Base-by-base conservation (phyloP, 2,797 vertebrate species). In the Gorsachius magnificus region DNA sequence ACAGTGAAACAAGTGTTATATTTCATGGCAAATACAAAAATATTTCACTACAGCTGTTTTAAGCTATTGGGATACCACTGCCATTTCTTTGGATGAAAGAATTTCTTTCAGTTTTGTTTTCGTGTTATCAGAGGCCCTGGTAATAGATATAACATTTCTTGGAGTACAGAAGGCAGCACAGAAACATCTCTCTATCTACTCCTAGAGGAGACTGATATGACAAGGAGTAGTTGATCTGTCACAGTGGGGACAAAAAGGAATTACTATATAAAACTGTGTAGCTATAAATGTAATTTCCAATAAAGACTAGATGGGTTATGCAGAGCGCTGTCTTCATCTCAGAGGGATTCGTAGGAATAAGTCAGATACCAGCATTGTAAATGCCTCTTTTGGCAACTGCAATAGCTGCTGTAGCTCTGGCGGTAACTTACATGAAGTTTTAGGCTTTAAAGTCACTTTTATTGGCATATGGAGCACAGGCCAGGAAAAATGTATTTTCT, bases 251-350 rank as follows among this genome's bases (percentile, higher is more conserved):
- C 74, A 68, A 91, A 95, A 83, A 7, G 0, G 58, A 80, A 91
- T 56, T 80, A 54, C 75, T 71, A 8, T 60, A 79, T 85, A 57
- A 91, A 95, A 85, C 22, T 69, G 10, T 78, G n/a, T 87, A 76
- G 83, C 83, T 85, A 82, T 70, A 93, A 93, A 94, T 75, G 61
- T 74, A 78, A 91, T 87, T 93, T 95, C 45, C 83, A 89, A 69
- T 88, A 92, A 93, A 76, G 51, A 64, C 46, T 45, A 63, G 54
- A 66, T 74, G n/a, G 54, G 46, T 70, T 93, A 91, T 79, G 50
- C 7, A 22, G 31, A 93, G 20, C 56, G n/a, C 56, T 94, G 83
- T 90, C 65, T 89, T 89, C 48, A 89, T 80, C 77, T 83, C 86
- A 68, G 50, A 75, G 85, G 77, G 15, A 77, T 94, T 93, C 60